phyloP scores from a whole-genome alignment of 2,797 vertebrate genomes.

The Salmo trutta region DNA sequence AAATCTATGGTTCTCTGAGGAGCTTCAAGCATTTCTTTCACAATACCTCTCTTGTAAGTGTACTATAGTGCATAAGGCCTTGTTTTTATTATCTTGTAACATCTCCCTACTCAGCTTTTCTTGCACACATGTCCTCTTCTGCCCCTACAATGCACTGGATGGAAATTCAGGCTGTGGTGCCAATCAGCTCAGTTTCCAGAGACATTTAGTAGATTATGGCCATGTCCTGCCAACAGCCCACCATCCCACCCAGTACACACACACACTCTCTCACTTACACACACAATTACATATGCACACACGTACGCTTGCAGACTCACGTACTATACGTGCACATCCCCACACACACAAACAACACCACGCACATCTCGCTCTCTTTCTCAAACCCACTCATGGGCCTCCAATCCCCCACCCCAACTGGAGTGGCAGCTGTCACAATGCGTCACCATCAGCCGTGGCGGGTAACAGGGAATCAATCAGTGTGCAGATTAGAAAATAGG shows the following conservation, averaged over 20 bases:
- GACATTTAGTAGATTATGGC: background rate
- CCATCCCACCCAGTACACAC: background rate
- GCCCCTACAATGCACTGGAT: background rate
- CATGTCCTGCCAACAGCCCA: conserved; percentile 7
- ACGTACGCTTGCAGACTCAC: background rate
- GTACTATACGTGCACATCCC: background rate
- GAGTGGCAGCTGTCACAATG: conserved; percentile 27
- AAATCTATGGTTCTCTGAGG: background rate
- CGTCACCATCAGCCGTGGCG: conserved; percentile 1
- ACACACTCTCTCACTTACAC: too few species aligned
- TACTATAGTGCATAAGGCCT: background rate
- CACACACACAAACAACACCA: conserved; percentile 10
- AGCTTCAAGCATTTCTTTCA: conserved; percentile 1
- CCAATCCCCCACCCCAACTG: background rate
- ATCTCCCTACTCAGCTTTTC: background rate
- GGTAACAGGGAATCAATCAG: conserved; percentile 8
- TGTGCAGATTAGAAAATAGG: conserved; percentile 1
- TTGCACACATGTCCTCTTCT: background rate
- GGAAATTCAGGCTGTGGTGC: background rate
- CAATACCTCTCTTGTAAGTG: background rate
- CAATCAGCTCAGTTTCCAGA: background rate
- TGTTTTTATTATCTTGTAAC: background rate
- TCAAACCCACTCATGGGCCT: background rate
- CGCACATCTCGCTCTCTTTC: background rate
- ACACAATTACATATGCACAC: background rate